Base-by-base conservation (phyloP, 1,140 invertebrate species). In the Lasaia peninsularis region DNA sequence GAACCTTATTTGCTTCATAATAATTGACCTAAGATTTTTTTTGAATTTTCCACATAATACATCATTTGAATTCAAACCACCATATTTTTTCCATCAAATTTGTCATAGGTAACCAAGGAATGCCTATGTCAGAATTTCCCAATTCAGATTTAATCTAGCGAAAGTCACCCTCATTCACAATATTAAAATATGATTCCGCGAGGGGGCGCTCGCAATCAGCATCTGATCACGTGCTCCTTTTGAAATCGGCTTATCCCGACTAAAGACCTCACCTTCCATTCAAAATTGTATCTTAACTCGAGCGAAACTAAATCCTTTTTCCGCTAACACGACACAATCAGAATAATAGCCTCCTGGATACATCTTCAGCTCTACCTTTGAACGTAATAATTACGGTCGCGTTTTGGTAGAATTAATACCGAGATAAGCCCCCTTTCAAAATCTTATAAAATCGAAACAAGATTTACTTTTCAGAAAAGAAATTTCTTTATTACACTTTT, bases 151-250 rank as follows among this genome's bases (percentile, higher is more conserved):
- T 78, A 85, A 85, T 86, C 75, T 76, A 72, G 67, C 76, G 71
- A 72, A 80, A 78, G 24, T 37, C 75, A 73, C 73, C 71, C 73
- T 76, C 68, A 75, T 78, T 80, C 76, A 78, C 81, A 73, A 82
- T 83, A 86, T 86, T 84, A 83, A 84, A 86, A 86, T 86, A 86
- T 81, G 80, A 79, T 73, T 82, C 71, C 57, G 60, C 58, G 63
- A 56, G 61, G 69, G 61, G 66, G 60, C 63, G 60, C 63, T 69
- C 71, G 75, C 80, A 81, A 84, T 86, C 83, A 78, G 69, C 75
- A 73, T 76, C 71, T 75, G 74, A 86, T 84, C 83, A 83, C 81
- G 77, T 76, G 80, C 81, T 77, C 76, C 78, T 80, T 75, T 78
- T 72, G 60, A 78, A 85, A 85, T 75, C 77, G 71, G 72, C 73